Conservation (phyloP, 2,888 invertebrate species). For the Cantharis lateralis region DNA sequence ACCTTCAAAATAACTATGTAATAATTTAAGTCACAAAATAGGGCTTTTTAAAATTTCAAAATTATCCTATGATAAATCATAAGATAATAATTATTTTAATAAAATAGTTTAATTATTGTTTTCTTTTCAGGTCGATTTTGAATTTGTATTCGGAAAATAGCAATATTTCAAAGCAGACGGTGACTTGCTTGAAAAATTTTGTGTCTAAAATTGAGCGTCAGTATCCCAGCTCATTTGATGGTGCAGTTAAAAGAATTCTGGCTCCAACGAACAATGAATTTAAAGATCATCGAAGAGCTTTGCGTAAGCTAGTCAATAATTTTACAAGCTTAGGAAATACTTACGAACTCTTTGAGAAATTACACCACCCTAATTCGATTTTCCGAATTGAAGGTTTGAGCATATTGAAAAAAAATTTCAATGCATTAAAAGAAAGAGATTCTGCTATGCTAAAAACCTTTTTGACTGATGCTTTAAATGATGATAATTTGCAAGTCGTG, state of each 20-base stretch:
- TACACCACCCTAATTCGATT: constrained; percentile 72
- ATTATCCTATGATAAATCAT: too few species aligned
- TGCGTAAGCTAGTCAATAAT: constrained; percentile 44
- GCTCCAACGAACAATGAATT: constrained; percentile 26
- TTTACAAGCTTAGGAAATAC: constrained; percentile 38
- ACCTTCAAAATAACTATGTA: too few species aligned
- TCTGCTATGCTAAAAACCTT: constrained; percentile 67
- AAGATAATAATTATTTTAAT: too few species aligned
- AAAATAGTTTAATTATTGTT: not conserved
- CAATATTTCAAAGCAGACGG: constrained; percentile 36
- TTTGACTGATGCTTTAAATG: constrained; percentile 67
- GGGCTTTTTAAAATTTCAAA: too few species aligned
- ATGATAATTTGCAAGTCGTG: constrained; percentile 69
- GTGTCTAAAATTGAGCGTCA: constrained; percentile 68
- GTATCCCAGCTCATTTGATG: constrained; percentile 75
- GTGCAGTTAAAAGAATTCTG: constrained; percentile 65
- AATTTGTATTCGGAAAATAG: constrained; percentile 37
- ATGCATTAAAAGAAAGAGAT: constrained; percentile 58
- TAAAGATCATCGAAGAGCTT: constrained; percentile 32
- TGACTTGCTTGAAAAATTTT: constrained; percentile 51
- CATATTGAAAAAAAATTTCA: constrained; percentile 63
- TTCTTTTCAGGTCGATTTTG: constrained; percentile 46
- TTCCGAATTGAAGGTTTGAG: constrained; percentile 71
- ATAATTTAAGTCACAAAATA: too few species aligned
- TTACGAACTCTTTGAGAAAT: constrained; percentile 65